phyloP scores from a whole-genome alignment of 2,888 invertebrate species.

The Chymomyza amoena region DNA sequence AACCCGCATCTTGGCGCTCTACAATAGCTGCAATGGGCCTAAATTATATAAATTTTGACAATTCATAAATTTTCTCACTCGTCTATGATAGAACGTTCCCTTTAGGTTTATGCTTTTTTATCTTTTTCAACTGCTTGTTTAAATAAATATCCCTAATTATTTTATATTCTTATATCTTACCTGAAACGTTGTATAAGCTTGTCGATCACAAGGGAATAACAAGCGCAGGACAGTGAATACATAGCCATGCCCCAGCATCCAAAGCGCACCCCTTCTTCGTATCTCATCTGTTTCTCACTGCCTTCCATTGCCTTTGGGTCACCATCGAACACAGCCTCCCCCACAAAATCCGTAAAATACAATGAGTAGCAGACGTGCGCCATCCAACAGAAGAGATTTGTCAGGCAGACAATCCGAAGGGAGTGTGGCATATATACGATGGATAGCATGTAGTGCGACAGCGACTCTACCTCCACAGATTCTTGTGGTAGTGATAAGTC shows the following conservation, averaged over 20 bases:
- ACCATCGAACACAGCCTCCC: constrained; percentile 77
- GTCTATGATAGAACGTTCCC: neutral
- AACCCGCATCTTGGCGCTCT: no score
- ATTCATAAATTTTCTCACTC: neutral
- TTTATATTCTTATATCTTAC: constrained; percentile 77
- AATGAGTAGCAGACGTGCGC: constrained; percentile 97
- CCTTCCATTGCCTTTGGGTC: constrained; percentile 85
- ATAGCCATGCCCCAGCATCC: constrained; percentile 98
- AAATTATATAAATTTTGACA: neutral
- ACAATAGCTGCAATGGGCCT: no score
- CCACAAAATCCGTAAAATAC: constrained; percentile 96
- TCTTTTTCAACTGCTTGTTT: neutral
- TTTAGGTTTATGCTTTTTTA: neutral
- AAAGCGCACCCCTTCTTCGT: constrained; percentile 95
- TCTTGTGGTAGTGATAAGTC: constrained; percentile 28
- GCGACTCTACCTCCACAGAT: constrained; percentile 78
- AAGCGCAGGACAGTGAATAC: constrained; percentile 95
- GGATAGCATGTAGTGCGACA: constrained; percentile 90
- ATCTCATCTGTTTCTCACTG: constrained; percentile 82
- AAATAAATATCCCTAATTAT: constrained; percentile 66
- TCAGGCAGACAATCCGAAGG: constrained; percentile 90
- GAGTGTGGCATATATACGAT: constrained; percentile 95
- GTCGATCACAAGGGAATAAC: constrained; percentile 94
- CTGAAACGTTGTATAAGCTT: constrained; percentile 87
- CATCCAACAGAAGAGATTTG: constrained; percentile 99